Percentiles rank a stretch among this genome's conserved stretches.
Conservation (phyloP, 2,888 invertebrate species). For the Carabus problematicus region DNA sequence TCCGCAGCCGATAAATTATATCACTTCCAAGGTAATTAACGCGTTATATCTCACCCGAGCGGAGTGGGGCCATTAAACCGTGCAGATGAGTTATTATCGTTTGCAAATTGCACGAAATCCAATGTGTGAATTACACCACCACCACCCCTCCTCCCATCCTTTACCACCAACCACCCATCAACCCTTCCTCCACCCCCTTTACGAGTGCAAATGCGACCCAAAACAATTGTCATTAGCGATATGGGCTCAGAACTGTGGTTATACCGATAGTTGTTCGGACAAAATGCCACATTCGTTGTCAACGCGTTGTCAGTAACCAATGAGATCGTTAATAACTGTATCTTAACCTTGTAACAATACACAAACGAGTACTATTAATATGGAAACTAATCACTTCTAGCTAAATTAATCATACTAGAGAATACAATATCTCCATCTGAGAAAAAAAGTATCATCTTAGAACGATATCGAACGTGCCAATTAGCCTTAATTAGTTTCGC, state of each 20-base stretch:
- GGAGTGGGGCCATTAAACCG: constrained; percentile 18
- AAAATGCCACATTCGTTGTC: not conserved
- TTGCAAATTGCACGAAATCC: constrained; percentile 29
- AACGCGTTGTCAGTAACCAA: too few relatives aligned
- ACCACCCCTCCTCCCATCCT: not conserved
- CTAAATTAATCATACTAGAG: too few relatives aligned
- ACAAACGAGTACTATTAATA: too few relatives aligned
- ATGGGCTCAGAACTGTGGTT: not conserved
- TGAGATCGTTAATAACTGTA: too few relatives aligned
- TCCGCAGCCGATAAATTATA: constrained; percentile 35
- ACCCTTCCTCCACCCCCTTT: too few relatives aligned
- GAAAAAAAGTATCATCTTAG: too few relatives aligned
- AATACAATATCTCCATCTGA: too few relatives aligned
- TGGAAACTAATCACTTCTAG: too few relatives aligned
- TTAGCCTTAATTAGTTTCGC: too few relatives aligned
- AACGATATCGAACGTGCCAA: too few relatives aligned
- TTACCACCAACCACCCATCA: not conserved
- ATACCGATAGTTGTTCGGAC: not conserved
- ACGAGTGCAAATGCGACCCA: constrained; percentile 15
- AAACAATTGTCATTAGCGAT: constrained; percentile 20
- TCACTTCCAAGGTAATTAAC: constrained; percentile 36
- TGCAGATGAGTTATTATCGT: constrained; percentile 28
- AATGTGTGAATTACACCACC: constrained; percentile 30
- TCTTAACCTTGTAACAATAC: not conserved
- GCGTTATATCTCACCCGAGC: constrained; percentile 37